phyloP scores from a whole-genome alignment of 2,113 vertebrate species.

The Malaclemys terrapin region DNA sequence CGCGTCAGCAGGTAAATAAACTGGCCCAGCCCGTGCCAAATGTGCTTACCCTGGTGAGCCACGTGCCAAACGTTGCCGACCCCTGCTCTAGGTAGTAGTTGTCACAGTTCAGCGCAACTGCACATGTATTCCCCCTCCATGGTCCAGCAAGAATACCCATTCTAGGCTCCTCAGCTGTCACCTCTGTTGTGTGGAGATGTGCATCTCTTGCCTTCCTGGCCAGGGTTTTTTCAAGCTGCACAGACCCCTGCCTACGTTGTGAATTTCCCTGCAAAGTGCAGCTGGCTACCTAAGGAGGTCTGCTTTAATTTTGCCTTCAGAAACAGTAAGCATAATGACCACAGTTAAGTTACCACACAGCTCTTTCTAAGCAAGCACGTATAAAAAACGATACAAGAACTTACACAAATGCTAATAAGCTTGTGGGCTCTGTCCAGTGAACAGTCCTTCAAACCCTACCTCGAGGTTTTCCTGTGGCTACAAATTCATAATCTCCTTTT shows the following conservation, averaged over 20 bases:
- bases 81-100: not conserved
- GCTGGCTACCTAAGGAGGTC: not conserved
- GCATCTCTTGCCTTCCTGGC: not conserved
- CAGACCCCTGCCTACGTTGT: not conserved
- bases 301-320: not conserved
- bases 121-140: not conserved
- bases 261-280: not conserved
- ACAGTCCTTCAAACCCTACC: not conserved
- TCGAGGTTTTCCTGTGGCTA: not conserved
- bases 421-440: not conserved
- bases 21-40: too few species aligned
- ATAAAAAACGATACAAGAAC: not conserved
- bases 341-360: not conserved
- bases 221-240: not conserved
- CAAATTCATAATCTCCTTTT: not conserved
- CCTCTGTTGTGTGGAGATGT: not conserved
- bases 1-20: too few species aligned
- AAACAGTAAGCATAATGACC: not conserved
- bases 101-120: not conserved
- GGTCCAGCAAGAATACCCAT: not conserved
- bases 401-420: not conserved
- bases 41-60: too few species aligned
- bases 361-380: not conserved
- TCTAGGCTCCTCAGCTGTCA: not conserved
- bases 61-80: too few species aligned